Evolutionary conservation across 37 sponge, comb jelly and placozoan genomes (phyloP).

Genomic region (Dysidea cf. avara): DNA sequence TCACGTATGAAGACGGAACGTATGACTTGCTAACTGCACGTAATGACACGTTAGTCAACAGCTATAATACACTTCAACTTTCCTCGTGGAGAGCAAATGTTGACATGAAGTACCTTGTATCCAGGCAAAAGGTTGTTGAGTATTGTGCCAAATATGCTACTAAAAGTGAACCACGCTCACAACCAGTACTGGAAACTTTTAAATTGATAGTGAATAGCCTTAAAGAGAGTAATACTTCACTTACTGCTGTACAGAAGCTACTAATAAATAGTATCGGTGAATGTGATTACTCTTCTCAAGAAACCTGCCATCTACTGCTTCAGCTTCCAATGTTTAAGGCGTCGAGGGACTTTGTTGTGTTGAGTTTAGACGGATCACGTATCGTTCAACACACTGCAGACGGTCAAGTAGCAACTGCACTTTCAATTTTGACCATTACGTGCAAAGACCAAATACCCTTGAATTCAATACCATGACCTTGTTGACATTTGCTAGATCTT

Average conservation of each 20-base stretch:
- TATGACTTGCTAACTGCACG: too few species aligned
- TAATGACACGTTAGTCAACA: constrained; percentile 23
- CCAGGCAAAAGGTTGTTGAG: background rate
- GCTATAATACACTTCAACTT: constrained; percentile 30
- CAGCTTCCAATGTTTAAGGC: constrained; percentile 30
- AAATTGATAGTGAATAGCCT: constrained; percentile 12
- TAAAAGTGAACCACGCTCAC: constrained; percentile 17
- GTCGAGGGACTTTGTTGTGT: background rate
- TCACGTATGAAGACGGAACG: background rate
- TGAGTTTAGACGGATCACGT: constrained; percentile 31
- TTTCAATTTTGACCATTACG: constrained; percentile 27
- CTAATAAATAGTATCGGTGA: constrained; percentile 14
- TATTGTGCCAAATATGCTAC: constrained; percentile 34
- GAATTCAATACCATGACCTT: background rate
- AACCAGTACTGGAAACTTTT: constrained; percentile 18
- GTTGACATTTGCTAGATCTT: background rate
- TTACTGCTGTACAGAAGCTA: constrained; percentile 31
- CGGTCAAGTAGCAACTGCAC: too few species aligned
- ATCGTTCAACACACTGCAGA: constrained; percentile 1
- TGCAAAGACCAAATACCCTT: constrained; percentile 1
- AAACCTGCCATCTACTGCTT: constrained; percentile 25
- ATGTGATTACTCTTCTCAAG: constrained; percentile 33
- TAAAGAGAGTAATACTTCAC: constrained; percentile 1
- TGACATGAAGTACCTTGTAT: constrained; percentile 23
- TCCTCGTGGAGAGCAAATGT: constrained; percentile 51